Evolutionary conservation across 2,113 vertebrate species (phyloP).

Genomic region (Theristicus caerulescens): DNA sequence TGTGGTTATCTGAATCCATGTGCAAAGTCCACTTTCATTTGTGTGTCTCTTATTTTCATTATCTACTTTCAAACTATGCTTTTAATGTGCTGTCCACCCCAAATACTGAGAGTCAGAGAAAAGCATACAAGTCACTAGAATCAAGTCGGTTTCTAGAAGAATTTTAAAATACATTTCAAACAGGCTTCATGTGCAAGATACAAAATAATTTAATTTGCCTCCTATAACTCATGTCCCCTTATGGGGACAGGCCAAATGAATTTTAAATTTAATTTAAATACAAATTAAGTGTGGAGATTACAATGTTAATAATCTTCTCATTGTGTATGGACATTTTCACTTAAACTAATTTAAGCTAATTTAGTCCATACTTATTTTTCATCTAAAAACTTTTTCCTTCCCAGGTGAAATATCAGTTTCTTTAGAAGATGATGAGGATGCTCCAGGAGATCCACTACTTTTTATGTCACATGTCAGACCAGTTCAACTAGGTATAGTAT

Average conservation of each 20-base stretch:
- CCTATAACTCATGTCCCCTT: not conserved
- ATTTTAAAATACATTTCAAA: not conserved
- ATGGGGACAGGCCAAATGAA: not conserved
- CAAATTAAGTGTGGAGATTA: not conserved
- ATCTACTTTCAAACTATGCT: not conserved
- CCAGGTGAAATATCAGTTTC: slow-evolving; percentile 66
- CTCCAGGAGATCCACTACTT: slow-evolving; percentile 65
- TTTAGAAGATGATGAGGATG: slow-evolving; percentile 70
- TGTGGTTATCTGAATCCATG: not conserved
- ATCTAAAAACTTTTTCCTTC: slow-evolving; percentile 51
- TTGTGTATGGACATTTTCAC: not conserved
- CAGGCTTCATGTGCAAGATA: not conserved
- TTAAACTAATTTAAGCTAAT: not conserved
- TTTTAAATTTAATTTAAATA: not conserved
- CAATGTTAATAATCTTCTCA: not conserved
- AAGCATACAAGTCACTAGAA: not conserved
- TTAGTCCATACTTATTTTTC: slow-evolving; percentile 38
- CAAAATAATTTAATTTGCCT: not conserved
- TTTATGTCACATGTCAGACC: slow-evolving; percentile 66
- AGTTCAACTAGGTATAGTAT: slow-evolving; percentile 71
- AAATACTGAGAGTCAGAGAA: not conserved
- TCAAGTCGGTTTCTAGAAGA: not conserved
- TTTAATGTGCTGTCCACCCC: not conserved
- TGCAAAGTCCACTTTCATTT: not conserved
- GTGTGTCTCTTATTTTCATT: not conserved